Percentiles rank a stretch among this genome's conserved stretches.
Conservation (phyloP, 2,113 vertebrate genomes). For the Elephantulus edwardii region DNA sequence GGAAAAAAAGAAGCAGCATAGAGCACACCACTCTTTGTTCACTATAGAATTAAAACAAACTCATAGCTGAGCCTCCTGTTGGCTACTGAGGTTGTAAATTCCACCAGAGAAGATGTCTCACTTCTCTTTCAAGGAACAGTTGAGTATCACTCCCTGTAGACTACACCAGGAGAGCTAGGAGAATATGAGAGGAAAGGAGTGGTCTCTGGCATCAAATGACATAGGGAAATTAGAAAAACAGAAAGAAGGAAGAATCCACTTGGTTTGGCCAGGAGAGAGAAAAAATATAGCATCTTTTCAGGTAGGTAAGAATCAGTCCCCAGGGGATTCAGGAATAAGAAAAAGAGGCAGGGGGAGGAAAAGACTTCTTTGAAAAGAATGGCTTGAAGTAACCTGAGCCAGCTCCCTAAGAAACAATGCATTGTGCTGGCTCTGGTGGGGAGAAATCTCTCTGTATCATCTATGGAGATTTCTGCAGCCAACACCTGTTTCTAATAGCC, state of each 20-base stretch:
- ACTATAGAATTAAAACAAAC: too few species aligned
- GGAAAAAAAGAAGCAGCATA: neutral
- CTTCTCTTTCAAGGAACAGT: too few species aligned
- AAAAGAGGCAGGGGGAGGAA: neutral
- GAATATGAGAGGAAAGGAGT: neutral
- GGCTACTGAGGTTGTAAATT: too few species aligned
- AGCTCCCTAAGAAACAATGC: neutral
- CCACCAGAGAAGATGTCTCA: too few species aligned
- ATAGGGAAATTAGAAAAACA: neutral
- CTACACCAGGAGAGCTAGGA: too few species aligned
- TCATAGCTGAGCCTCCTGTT: too few species aligned
- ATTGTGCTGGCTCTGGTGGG: neutral
- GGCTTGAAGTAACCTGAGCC: neutral
- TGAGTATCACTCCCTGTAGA: too few species aligned
- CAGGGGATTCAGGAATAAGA: neutral
- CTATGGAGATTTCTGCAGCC: neutral
- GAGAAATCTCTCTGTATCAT: neutral
- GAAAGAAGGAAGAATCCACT: neutral
- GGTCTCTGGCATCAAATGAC: neutral
- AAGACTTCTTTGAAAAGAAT: neutral
- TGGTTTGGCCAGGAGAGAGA: neutral
- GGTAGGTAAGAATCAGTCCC: neutral
- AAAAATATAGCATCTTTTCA: neutral
- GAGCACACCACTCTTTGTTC: too few species aligned
- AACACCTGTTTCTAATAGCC: neutral